Conservation (phyloP, 2,888 invertebrate species). For the Megamerina dolium region DNA sequence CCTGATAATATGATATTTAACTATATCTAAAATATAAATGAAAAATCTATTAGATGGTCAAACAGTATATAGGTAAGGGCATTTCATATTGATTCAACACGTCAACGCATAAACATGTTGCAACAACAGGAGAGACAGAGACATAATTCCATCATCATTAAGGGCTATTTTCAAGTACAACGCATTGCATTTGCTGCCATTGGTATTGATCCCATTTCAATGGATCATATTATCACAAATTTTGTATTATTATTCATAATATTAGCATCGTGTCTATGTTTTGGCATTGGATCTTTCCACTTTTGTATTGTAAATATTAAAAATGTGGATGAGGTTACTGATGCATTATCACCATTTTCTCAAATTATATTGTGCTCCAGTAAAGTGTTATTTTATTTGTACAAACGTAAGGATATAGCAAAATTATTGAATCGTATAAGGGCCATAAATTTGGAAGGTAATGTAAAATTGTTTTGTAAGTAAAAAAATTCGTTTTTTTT, state of each 20-base stretch:
- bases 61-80: too few species aligned
- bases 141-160: too few species aligned
- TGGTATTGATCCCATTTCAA: slow-evolving; percentile 6
- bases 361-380: slow-evolving; percentile 12
- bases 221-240: neutral
- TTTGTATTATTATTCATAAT: neutral
- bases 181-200: slow-evolving; percentile 6
- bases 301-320: too few species aligned
- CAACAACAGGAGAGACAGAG: too few species aligned
- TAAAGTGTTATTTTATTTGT: slow-evolving; percentile 16
- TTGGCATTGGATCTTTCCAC: too few species aligned
- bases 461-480: neutral
- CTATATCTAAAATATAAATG: too few species aligned
- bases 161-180: slow-evolving; percentile 6
- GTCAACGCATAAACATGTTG: too few species aligned
- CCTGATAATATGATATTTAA: too few species aligned
- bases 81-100: too few species aligned
- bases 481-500: neutral
- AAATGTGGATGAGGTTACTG: slow-evolving; percentile 10
- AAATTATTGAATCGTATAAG: neutral
- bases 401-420: slow-evolving; percentile 16
- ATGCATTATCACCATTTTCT: slow-evolving; percentile 17
- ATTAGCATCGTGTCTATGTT: too few species aligned
- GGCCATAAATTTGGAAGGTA: neutral
- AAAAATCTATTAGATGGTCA: too few species aligned